Conservation (phyloP, 1,140 invertebrate genomes). For the Aphelenchoides besseyi region DNA sequence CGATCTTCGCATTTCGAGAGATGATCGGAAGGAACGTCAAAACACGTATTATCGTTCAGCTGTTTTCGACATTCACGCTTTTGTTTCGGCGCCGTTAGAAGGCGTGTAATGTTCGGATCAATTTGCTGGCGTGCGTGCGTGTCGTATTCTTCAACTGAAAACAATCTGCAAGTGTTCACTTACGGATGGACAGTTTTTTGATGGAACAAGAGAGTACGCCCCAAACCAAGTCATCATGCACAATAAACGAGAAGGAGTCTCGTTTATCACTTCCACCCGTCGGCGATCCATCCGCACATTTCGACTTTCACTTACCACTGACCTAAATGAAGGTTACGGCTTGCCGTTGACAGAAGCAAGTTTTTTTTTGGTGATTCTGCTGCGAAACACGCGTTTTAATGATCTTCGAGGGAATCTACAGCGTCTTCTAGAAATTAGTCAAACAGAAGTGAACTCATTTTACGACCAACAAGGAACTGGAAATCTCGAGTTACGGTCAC, state of each 20-base stretch:
- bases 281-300: not conserved
- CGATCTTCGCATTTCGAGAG: no score
- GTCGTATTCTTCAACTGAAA: not conserved
- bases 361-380: not conserved
- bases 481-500: no score
- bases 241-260: not conserved
- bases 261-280: not conserved
- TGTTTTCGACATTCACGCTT: conserved; percentile 15
- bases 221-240: no score
- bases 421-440: no score
- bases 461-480: no score
- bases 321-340: not conserved
- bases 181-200: no score
- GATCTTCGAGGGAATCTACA: no score
- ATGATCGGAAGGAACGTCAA: not conserved
- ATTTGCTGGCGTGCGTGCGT: not conserved
- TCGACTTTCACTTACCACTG: conserved; percentile 17
- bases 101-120: not conserved
- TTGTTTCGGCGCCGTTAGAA: not conserved
- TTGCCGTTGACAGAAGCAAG: not conserved
- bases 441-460: no score
- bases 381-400: no score
- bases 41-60: not conserved
- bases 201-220: not conserved
- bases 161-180: no score